Percentiles rank a stretch among this genome's conserved stretches.
phyloP scores from a whole-genome alignment of 2,113 vertebrate genomes.

The Eidolon helvum region DNA sequence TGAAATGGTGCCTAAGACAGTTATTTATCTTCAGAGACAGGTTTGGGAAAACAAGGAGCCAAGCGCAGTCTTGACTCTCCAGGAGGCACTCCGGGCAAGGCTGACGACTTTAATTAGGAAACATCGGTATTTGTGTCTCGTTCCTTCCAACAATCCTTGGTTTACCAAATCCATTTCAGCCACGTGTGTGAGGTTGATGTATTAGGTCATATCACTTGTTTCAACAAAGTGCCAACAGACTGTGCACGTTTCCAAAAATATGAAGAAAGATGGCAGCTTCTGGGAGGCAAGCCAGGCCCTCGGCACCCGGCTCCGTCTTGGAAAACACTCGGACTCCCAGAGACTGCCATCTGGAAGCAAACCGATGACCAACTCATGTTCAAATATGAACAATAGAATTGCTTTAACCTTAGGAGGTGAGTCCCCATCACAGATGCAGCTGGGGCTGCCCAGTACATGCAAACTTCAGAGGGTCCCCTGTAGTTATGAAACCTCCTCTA shows the following conservation, averaged over 20 bases:
- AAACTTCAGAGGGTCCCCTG: too few species aligned
- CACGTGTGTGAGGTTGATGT: neutral
- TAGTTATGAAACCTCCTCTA: rapidly evolving
- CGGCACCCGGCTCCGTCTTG: neutral
- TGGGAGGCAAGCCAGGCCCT: neutral
- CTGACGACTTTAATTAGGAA: neutral
- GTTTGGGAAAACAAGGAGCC: neutral
- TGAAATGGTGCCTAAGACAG: neutral
- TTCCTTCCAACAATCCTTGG: neutral
- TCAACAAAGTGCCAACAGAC: neutral
- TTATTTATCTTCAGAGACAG: neutral
- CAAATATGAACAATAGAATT: neutral
- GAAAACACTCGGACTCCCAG: neutral
- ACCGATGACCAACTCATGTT: neutral
- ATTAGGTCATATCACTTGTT: neutral
- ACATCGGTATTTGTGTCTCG: rapidly evolving
- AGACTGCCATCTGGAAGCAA: too few species aligned
- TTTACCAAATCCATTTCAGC: neutral
- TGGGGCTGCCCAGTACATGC: rapidly evolving
- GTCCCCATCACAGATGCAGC: neutral
- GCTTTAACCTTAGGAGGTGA: neutral
- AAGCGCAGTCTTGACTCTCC: neutral
- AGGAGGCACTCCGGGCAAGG: rapidly evolving
- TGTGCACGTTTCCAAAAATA: neutral
- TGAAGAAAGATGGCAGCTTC: neutral